phyloP scores from a whole-genome alignment of 2,888 invertebrate genomes.

The Itoplectis maculator region DNA sequence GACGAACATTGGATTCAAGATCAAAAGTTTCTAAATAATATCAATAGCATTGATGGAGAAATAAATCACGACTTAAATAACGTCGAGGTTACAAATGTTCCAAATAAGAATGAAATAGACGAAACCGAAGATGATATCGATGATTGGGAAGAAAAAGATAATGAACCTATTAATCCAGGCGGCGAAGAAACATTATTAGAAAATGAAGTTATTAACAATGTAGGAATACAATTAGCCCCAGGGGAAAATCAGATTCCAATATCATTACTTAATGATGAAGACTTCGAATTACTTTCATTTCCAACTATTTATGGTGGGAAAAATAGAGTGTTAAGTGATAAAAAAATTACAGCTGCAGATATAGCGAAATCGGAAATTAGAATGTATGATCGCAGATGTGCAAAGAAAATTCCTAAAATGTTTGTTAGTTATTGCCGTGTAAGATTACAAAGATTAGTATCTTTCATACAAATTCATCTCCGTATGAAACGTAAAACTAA shows the following conservation, averaged over 20 bases:
- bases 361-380: conserved; percentile 66
- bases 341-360: conserved; percentile 47
- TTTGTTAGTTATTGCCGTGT: conserved; percentile 50
- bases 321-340: conserved; percentile 40
- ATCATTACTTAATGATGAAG: conserved; percentile 48
- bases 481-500: conserved; percentile 59
- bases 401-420: conserved; percentile 39
- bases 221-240: conserved; percentile 54
- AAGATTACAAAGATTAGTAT: conserved; percentile 55
- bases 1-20: conserved; percentile 36
- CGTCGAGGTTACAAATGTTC: background rate
- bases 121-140: background rate
- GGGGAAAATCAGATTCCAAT: conserved; percentile 61
- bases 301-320: conserved; percentile 56
- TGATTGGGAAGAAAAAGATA: conserved; percentile 54
- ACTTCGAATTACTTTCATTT: conserved; percentile 52
- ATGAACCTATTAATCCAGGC: conserved; percentile 48
- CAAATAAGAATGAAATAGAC: background rate
- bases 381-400: conserved; percentile 58
- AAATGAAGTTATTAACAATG: conserved; percentile 27
- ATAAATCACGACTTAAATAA: conserved; percentile 20
- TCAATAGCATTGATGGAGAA: background rate
- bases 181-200: conserved; percentile 45
- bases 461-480: conserved; percentile 54
- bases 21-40: conserved; percentile 13